Conservation (phyloP, 2,797 vertebrate genomes). For the Sphaeramia orbicularis region DNA sequence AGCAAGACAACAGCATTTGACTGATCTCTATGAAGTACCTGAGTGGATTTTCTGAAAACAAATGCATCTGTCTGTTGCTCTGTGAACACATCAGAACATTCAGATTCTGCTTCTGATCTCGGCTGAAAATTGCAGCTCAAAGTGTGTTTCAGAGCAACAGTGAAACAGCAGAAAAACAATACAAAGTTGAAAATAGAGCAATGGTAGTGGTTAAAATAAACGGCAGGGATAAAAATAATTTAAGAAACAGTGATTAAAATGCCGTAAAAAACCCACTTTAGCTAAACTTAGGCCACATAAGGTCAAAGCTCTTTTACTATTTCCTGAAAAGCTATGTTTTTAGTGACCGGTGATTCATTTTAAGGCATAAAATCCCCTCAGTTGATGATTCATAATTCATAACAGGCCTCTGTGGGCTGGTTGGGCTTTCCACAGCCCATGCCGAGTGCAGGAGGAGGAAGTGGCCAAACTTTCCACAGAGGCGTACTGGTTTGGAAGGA, state of each 20-base stretch:
- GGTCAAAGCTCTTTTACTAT: background rate
- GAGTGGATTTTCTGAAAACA: background rate
- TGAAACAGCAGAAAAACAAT: no score
- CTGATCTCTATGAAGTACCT: background rate
- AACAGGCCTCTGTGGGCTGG: slow-evolving; percentile 59
- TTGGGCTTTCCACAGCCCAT: slow-evolving; percentile 52
- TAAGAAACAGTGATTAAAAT: no score
- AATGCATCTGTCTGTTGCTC: background rate
- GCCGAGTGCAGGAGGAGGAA: slow-evolving; percentile 60
- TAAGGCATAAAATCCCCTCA: slow-evolving; percentile 34
- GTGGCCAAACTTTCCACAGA: slow-evolving; percentile 70
- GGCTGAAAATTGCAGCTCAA: no score
- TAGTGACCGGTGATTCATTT: slow-evolving; percentile 24
- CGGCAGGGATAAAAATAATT: no score
- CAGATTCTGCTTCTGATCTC: no score
- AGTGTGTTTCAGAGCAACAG: no score
- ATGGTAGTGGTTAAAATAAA: no score
- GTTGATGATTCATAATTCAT: slow-evolving; percentile 62
- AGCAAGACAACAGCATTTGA: no score
- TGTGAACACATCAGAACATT: background rate
- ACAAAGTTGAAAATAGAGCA: no score
- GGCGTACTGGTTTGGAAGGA: slow-evolving; percentile 65
- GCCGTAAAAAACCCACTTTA: no score
- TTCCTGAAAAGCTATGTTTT: background rate
- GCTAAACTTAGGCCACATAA: background rate